Conservation (phyloP, 2,797 vertebrate genomes). For the Phoxinus dragarum region DNA sequence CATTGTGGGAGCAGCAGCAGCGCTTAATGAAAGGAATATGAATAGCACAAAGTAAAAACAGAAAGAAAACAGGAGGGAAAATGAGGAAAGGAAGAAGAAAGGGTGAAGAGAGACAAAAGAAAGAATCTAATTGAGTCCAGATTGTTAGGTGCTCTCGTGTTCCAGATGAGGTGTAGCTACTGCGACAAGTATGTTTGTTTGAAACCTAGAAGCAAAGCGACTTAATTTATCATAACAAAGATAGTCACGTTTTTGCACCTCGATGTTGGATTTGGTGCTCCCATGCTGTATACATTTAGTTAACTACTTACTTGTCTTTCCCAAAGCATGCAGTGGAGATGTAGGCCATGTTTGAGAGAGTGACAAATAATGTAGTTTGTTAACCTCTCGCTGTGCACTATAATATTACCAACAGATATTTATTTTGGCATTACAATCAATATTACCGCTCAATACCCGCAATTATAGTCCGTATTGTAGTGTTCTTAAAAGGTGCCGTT, state of each 20-base stretch:
- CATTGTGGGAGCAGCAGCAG: slow-evolving; percentile 71
- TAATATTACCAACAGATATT: not conserved
- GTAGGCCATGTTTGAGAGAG: not conserved
- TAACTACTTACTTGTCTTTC: not conserved
- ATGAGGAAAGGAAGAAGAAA: slow-evolving; percentile 16
- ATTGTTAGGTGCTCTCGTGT: slow-evolving; percentile 63
- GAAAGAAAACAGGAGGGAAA: slow-evolving; percentile 55
- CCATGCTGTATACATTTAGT: not conserved
- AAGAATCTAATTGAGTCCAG: slow-evolving; percentile 72
- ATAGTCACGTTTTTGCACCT: not conserved
- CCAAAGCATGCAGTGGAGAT: not conserved
- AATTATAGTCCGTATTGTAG: not conserved
- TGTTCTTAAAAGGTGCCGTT: not conserved
- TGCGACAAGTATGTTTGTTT: slow-evolving; percentile 58
- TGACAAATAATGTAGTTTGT: not conserved
- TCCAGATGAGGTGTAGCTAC: slow-evolving; percentile 64
- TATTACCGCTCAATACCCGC: not conserved
- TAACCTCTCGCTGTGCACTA: not conserved
- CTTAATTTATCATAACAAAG: slow-evolving; percentile 8
- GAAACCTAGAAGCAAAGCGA: slow-evolving; percentile 47
- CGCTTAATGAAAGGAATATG: slow-evolving; percentile 73
- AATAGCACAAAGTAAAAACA: slow-evolving; percentile 75
- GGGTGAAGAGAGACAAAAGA: slow-evolving; percentile 68
- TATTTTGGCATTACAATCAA: not conserved
- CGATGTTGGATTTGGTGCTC: not conserved